Evolutionary conservation across 2,888 invertebrate species (phyloP).

Genomic region (Leptopterna dolabrata): DNA sequence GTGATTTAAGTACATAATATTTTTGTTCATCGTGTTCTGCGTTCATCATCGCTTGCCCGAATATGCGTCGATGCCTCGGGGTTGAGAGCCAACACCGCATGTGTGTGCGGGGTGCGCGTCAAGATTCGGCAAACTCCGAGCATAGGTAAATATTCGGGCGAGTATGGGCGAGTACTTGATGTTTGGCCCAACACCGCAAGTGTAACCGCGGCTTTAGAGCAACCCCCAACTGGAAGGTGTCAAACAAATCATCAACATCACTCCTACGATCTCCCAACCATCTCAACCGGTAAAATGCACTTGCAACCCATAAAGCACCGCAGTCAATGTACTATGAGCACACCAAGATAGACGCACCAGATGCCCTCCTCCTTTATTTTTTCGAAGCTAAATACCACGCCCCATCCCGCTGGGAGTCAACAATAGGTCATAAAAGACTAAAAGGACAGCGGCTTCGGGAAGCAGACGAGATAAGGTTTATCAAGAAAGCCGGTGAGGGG

Average conservation of each 20-base stretch:
- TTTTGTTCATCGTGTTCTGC: too few relatives aligned
- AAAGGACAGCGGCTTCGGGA: neutral
- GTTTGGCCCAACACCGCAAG: too few relatives aligned
- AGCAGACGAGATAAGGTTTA: slow-evolving; percentile 26
- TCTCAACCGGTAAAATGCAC: neutral
- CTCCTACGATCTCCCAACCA: neutral
- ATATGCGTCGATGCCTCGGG: too few relatives aligned
- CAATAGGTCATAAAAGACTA: slow-evolving; percentile 37
- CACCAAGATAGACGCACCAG: slow-evolving; percentile 25
- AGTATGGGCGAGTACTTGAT: too few relatives aligned
- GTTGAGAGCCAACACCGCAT: too few relatives aligned
- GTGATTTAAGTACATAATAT: too few relatives aligned
- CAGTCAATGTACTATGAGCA: slow-evolving; percentile 33
- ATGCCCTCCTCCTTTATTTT: neutral
- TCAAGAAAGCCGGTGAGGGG: neutral
- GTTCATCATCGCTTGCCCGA: too few relatives aligned
- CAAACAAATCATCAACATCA: neutral
- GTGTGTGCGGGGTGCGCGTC: too few relatives aligned
- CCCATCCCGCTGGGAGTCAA: neutral
- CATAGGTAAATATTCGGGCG: too few relatives aligned
- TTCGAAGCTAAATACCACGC: slow-evolving; percentile 12
- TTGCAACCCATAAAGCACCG: slow-evolving; percentile 20
- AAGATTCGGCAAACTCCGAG: too few relatives aligned
- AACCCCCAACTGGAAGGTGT: too few relatives aligned
- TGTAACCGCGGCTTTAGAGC: too few relatives aligned